Evolutionary conservation across 1,140 invertebrate genomes (phyloP).

Genomic region (Eurytemora carolleeae): DNA sequence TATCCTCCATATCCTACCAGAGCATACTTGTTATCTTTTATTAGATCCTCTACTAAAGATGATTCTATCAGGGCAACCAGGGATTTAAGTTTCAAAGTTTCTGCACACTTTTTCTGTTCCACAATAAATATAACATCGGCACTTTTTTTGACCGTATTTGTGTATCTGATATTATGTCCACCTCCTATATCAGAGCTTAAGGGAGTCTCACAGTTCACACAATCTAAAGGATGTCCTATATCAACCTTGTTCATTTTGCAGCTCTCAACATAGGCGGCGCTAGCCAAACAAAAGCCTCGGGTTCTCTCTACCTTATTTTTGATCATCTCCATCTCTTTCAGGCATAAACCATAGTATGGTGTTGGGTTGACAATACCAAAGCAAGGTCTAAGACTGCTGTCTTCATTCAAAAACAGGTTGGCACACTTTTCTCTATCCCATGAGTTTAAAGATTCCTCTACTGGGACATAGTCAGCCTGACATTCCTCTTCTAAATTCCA

Average conservation of each 20-base stretch:
- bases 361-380: constrained; percentile 26
- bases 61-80: neutral
- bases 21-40: constrained; percentile 8
- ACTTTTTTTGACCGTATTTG: neutral
- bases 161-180: neutral
- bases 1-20: constrained; percentile 12
- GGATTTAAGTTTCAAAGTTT: neutral
- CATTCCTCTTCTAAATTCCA: constrained; percentile 25
- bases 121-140: neutral
- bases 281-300: constrained; percentile 44
- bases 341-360: constrained; percentile 1
- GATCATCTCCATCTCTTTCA: constrained; percentile 10
- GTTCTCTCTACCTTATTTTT: constrained; percentile 20
- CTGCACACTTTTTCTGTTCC: neutral
- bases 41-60: neutral
- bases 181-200: constrained; percentile 22
- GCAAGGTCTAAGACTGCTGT: constrained; percentile 33
- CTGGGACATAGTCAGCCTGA: neutral
- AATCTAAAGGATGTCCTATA: constrained; percentile 49
- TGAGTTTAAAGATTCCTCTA: constrained; percentile 20
- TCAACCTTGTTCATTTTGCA: constrained; percentile 49
- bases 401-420: constrained; percentile 45
- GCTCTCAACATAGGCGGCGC: constrained; percentile 49
- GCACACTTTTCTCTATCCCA: constrained; percentile 32
- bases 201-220: constrained; percentile 36